These are phyloP conservation scores for Lasioglossum marginatum DNA, from an alignment of 2,888 invertebrate genomes.

Conservation along the genomic window DNA sequence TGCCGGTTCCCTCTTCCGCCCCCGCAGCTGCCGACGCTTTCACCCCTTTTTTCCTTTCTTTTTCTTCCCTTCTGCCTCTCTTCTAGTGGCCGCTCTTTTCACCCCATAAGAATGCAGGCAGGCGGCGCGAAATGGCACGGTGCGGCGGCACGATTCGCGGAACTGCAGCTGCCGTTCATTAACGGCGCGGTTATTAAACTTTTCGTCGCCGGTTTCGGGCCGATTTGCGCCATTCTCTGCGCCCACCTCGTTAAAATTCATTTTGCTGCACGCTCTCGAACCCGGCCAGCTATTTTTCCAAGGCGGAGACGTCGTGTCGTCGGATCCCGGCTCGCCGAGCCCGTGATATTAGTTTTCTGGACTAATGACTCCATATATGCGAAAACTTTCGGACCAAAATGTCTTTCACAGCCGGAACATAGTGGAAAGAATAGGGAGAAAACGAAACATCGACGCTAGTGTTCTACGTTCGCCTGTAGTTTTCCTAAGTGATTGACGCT, in stretches of 20 bases:
- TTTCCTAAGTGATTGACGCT: neutral
- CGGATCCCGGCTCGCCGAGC: neutral
- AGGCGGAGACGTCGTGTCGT: too few species aligned
- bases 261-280: slow-evolving; percentile 28
- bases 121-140: slow-evolving; percentile 45
- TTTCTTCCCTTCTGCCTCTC: neutral
- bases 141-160: slow-evolving; percentile 57
- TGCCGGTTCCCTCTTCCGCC: neutral
- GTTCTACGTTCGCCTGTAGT: neutral
- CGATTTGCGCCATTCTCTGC: slow-evolving; percentile 59
- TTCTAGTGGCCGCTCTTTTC: slow-evolving; percentile 50
- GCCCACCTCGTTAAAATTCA: slow-evolving; percentile 59
- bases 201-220: slow-evolving; percentile 57
- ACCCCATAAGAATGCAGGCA: slow-evolving; percentile 54
- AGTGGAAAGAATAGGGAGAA: too few species aligned
- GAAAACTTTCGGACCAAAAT: neutral
- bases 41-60: neutral
- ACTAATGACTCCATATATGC: neutral
- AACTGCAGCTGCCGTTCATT: slow-evolving; percentile 68
- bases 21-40: neutral
- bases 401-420: too few species aligned
- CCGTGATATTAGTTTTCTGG: neutral
- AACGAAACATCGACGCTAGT: too few species aligned
- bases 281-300: slow-evolving; percentile 19
- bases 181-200: slow-evolving; percentile 68